Evolutionary conservation across 1,140 invertebrate genomes (phyloP).

Genomic region (Atopsyche davidsoni): DNA sequence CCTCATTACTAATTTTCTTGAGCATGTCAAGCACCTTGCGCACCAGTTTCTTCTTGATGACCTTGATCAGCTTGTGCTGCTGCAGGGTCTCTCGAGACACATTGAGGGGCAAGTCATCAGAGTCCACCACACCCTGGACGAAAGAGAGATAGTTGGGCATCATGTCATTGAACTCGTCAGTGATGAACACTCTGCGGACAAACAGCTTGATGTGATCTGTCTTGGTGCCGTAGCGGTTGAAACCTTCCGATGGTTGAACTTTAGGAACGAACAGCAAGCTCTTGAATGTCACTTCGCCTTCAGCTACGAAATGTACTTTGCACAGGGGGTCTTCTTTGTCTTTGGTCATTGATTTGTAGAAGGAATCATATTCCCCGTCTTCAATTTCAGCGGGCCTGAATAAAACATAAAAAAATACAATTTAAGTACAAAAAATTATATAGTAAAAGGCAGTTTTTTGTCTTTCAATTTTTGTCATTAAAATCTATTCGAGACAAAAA

Average conservation of each 20-base stretch:
- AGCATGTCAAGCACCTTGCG: constrained; percentile 97
- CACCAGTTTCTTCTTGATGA: constrained; percentile 97
- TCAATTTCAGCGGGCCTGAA: constrained; percentile 66
- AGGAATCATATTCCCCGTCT: constrained; percentile 87
- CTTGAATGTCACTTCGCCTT: constrained; percentile 98
- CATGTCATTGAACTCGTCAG: constrained; percentile 99
- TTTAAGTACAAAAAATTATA: neutral
- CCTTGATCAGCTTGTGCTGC: constrained; percentile 98
- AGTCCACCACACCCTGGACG: constrained; percentile 94
- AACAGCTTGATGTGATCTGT: constrained; percentile 95
- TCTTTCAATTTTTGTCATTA: too few relatives aligned
- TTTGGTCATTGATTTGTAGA: constrained; percentile 92
- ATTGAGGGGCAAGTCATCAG: constrained; percentile 98
- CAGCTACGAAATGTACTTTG: constrained; percentile 94
- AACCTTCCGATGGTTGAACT: constrained; percentile 83
- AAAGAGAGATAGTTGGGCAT: constrained; percentile 98
- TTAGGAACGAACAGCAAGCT: constrained; percentile 90
- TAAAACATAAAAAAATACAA: constrained; percentile 2
- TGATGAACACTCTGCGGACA: constrained; percentile 97
- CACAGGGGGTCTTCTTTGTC: constrained; percentile 81
- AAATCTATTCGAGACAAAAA: too few relatives aligned
- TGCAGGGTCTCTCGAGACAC: constrained; percentile 97
- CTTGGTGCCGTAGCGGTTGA: constrained; percentile 92
- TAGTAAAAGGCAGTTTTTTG: too few relatives aligned
- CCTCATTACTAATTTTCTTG: constrained; percentile 90